Evolutionary conservation across 1,140 invertebrate species (phyloP).

Genomic region (Drosophila lacertosa): DNA sequence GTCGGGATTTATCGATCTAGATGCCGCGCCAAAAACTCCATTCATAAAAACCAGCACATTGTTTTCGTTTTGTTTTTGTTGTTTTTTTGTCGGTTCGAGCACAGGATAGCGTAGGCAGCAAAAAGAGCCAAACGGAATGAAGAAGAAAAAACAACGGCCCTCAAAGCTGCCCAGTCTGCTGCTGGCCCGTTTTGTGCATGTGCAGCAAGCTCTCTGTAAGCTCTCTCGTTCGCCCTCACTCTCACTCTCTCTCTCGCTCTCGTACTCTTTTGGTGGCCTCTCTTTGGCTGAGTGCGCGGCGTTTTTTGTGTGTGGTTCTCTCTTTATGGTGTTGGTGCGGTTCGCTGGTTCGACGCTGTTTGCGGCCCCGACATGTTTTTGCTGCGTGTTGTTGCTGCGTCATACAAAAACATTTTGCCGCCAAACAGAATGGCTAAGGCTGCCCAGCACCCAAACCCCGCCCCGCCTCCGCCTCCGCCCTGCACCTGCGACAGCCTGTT

Average conservation of each 20-base stretch:
- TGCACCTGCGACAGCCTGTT: constrained; percentile 1
- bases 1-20: constrained; percentile 83
- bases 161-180: constrained; percentile 49
- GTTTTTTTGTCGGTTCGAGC: constrained; percentile 21
- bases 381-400: constrained; percentile 71
- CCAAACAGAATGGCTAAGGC: constrained; percentile 78
- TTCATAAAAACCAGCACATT: constrained; percentile 83
- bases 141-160: constrained; percentile 38
- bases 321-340: constrained; percentile 54
- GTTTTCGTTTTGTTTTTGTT: constrained; percentile 53
- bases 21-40: constrained; percentile 81
- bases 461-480: not conserved
- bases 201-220: constrained; percentile 50
- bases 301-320: constrained; percentile 40
- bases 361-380: constrained; percentile 62
- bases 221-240: constrained; percentile 1
- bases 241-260: constrained; percentile 5
- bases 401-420: constrained; percentile 80
- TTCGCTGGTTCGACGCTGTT: constrained; percentile 59
- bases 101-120: constrained; percentile 34
- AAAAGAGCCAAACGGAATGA: constrained; percentile 11
- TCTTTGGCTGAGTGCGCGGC: constrained; percentile 6
- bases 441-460: constrained; percentile 14
- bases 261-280: constrained; percentile 2
- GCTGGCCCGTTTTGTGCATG: constrained; percentile 52